A percentile compares a stretch with the other conserved stretches of the same genome.
Evolutionary conservation across 2,888 invertebrate species (phyloP).

Genomic region (Hirtodrosophila cameraria): DNA sequence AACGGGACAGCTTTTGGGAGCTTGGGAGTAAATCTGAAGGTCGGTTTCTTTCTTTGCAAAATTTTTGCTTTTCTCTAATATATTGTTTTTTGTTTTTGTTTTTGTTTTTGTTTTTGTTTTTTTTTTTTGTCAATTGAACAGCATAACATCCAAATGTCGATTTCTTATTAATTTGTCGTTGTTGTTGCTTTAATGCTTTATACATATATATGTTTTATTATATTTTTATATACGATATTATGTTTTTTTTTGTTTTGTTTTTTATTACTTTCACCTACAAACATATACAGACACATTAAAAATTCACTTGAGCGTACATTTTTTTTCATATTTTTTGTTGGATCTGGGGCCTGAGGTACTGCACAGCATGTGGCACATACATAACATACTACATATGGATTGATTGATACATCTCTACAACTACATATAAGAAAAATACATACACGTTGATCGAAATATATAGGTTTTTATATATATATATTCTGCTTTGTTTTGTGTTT

Average conservation of each 20-base stretch:
- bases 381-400: constrained; percentile 34
- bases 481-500: constrained; percentile 50
- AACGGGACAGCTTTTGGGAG: constrained; percentile 24
- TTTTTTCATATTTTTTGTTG: no score
- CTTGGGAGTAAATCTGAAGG: constrained; percentile 26
- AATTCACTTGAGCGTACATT: constrained; percentile 59
- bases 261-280: constrained; percentile 20
- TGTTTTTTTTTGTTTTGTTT: constrained; percentile 4
- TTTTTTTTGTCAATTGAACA: constrained; percentile 75
- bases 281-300: constrained; percentile 10
- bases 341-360: constrained; percentile 83
- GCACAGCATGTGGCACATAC: constrained; percentile 84
- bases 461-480: constrained; percentile 32
- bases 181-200: constrained; percentile 19
- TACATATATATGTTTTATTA: constrained; percentile 20
- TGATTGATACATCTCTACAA: constrained; percentile 22
- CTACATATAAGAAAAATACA: no score
- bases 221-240: constrained; percentile 24
- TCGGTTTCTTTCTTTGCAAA: constrained; percentile 28
- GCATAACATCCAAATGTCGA: constrained; percentile 84
- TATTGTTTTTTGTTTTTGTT: constrained; percentile 15
- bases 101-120: constrained; percentile 17
- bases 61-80: constrained; percentile 6
- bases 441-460: no score
- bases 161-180: constrained; percentile 65